Evolutionary conservation across 1,140 invertebrate species (phyloP).

Genomic region (Pomacea maculata): DNA sequence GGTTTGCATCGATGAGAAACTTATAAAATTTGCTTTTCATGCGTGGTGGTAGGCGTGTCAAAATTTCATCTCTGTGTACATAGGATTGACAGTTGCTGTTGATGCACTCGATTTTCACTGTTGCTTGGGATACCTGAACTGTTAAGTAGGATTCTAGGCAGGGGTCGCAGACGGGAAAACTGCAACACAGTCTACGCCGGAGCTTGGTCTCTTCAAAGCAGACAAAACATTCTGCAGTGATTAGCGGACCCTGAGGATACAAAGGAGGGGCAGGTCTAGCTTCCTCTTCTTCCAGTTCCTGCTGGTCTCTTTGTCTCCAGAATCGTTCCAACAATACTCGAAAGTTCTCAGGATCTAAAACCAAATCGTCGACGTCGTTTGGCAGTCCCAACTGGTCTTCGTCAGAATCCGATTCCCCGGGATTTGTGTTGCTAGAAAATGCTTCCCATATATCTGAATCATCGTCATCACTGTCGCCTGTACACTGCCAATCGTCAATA

Average conservation of each 20-base stretch:
- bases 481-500: background rate
- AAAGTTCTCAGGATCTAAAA: background rate
- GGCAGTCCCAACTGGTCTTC: too few relatives aligned
- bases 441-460: too few relatives aligned
- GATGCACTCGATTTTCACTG: constrained; percentile 62
- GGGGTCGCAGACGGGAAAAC: constrained; percentile 55
- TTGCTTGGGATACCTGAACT: constrained; percentile 53
- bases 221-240: constrained; percentile 41
- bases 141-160: constrained; percentile 59
- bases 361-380: background rate
- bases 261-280: constrained; percentile 8
- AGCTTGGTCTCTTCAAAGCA: constrained; percentile 41
- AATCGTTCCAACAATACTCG: background rate
- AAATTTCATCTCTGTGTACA: constrained; percentile 63
- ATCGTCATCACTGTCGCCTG: background rate
- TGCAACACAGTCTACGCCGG: constrained; percentile 64
- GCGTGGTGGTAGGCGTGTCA: constrained; percentile 44
- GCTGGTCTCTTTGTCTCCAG: background rate
- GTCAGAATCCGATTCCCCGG: too few relatives aligned
- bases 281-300: background rate
- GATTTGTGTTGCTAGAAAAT: too few relatives aligned
- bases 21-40: constrained; percentile 61
- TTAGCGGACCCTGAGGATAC: constrained; percentile 25
- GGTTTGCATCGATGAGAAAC: constrained; percentile 62
- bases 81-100: constrained; percentile 51